These are phyloP conservation scores for Promerops cafer DNA, from an alignment of 2,113 vertebrate species.

Conservation along the genomic window DNA sequence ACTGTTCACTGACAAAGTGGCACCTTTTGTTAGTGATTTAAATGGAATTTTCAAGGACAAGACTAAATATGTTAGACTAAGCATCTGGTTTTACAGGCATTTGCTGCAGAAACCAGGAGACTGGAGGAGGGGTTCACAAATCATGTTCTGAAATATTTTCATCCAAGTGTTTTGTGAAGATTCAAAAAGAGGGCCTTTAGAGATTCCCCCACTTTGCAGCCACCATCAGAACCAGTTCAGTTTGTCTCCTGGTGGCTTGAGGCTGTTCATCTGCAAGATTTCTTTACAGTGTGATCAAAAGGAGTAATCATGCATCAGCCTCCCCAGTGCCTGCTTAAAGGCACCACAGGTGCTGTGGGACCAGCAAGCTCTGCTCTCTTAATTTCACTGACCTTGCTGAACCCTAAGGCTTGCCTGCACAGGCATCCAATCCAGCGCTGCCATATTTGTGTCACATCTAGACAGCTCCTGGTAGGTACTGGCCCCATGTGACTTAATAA, in stretches of 20 bases:
- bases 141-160: background rate
- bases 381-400: background rate
- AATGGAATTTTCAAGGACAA: background rate
- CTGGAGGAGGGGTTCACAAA: background rate
- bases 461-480: background rate
- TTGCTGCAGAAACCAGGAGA: background rate
- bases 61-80: background rate
- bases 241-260: background rate
- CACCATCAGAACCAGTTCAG: background rate
- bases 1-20: background rate
- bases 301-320: background rate
- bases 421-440: background rate
- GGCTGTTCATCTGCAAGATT: background rate
- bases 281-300: background rate
- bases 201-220: background rate
- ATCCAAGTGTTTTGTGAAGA: background rate
- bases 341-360: background rate
- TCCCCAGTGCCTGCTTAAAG: background rate
- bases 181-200: background rate
- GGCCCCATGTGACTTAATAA: background rate
- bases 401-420: background rate
- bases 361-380: background rate
- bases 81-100: background rate
- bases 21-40: background rate
- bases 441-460: background rate